phyloP scores from a whole-genome alignment of 2,113 vertebrate species.

The Cololabis saira region DNA sequence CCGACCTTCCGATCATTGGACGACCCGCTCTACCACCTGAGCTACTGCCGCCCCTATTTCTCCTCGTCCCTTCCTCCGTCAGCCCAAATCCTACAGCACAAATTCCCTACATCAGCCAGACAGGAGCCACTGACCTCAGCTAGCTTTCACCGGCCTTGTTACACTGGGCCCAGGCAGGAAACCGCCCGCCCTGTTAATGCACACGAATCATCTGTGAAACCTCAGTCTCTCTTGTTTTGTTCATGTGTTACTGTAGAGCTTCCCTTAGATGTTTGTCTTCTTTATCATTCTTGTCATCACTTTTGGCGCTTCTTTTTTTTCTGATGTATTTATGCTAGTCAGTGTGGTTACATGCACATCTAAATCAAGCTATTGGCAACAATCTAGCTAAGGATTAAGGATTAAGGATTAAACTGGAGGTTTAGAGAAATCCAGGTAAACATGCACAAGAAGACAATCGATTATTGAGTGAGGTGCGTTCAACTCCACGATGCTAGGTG shows the following conservation, averaged over 20 bases:
- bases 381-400: too few relatives aligned
- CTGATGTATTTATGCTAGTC: conserved; percentile 21
- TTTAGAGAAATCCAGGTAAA: too few relatives aligned
- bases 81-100: conserved; percentile 6
- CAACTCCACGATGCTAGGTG: too few relatives aligned
- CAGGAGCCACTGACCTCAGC: conserved; percentile 29
- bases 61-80: background rate
- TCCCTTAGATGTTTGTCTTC: conserved; percentile 14
- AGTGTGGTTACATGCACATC: too few relatives aligned
- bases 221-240: conserved; percentile 3
- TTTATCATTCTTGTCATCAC: conserved; percentile 14
- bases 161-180: conserved; percentile 5
- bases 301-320: conserved; percentile 1
- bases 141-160: conserved; percentile 24
- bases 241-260: conserved; percentile 11
- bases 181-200: background rate
- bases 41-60: too few relatives aligned
- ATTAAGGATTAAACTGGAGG: too few relatives aligned
- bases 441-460: too few relatives aligned
- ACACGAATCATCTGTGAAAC: conserved; percentile 14
- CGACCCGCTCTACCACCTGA: too few relatives aligned
- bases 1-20: too few relatives aligned
- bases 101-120: background rate
- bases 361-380: too few relatives aligned
- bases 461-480: too few relatives aligned